Conservation (phyloP, 2,797 vertebrate genomes). For the Coregonus sp. region DNA sequence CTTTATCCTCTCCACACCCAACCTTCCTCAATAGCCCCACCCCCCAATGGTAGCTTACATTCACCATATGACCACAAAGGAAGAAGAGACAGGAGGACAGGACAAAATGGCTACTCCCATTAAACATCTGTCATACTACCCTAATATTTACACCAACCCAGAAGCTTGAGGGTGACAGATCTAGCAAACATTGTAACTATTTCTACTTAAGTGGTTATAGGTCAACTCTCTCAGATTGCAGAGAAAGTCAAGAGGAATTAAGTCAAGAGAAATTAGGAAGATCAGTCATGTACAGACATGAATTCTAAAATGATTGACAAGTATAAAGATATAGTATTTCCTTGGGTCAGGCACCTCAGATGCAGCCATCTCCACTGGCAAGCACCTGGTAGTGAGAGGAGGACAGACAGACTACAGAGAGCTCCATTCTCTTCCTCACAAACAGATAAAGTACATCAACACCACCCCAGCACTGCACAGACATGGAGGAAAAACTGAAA, state of each 20-base stretch:
- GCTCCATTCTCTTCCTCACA: conserved; percentile 52
- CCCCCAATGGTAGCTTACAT: conserved; percentile 26
- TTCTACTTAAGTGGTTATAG: background rate
- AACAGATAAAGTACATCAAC: conserved; percentile 54
- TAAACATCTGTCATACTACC: conserved; percentile 44
- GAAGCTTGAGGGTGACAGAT: background rate
- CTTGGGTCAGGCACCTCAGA: background rate
- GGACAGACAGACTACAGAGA: conserved; percentile 56
- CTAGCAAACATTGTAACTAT: background rate
- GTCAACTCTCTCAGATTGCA: too few relatives aligned
- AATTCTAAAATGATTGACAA: background rate
- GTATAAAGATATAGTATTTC: conserved; percentile 38
- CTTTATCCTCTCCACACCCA: background rate
- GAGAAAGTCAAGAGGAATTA: too few relatives aligned
- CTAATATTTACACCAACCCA: background rate
- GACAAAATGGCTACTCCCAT: conserved; percentile 24
- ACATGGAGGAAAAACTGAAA: background rate
- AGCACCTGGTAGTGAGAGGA: conserved; percentile 26
- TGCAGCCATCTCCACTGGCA: conserved; percentile 17
- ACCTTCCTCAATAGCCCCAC: conserved; percentile 2
- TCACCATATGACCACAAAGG: conserved; percentile 44
- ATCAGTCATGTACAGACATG: background rate
- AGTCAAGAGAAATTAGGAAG: too few relatives aligned
- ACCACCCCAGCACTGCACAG: conserved; percentile 41
- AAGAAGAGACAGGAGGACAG: conserved; percentile 32